Conservation (phyloP, 2,113 vertebrate species). For the Seriola rivoliana region DNA sequence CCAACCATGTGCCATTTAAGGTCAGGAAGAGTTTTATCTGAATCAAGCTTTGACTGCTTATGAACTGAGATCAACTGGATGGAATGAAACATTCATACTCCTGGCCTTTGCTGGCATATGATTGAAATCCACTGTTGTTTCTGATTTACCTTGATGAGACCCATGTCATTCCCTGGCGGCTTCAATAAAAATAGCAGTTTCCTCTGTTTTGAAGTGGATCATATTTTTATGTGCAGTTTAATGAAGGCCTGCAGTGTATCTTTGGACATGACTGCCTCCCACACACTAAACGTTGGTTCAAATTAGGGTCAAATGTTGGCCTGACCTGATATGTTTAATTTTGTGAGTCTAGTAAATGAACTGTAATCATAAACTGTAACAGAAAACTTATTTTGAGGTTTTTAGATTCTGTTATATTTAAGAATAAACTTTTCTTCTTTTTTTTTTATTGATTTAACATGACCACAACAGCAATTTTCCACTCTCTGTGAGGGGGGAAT, state of each 20-base stretch:
- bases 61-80: slow-evolving; percentile 63
- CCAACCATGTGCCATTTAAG: slow-evolving; percentile 66
- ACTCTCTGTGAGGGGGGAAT: slow-evolving; percentile 33
- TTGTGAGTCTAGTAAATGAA: neutral
- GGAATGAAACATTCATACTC: slow-evolving; percentile 51
- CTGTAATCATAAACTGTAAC: neutral
- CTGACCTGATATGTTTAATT: slow-evolving; percentile 12
- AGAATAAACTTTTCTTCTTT: neutral
- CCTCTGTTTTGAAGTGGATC: slow-evolving; percentile 13
- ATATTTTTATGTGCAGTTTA: slow-evolving; percentile 8
- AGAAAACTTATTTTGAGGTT: neutral
- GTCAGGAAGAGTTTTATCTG: slow-evolving; percentile 66
- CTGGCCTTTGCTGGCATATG: slow-evolving; percentile 48
- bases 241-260: slow-evolving; percentile 42
- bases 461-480: neutral
- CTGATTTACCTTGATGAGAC: slow-evolving; percentile 69
- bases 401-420: neutral
- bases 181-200: slow-evolving; percentile 38
- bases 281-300: slow-evolving; percentile 11
- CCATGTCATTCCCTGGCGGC: slow-evolving; percentile 35
- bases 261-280: slow-evolving; percentile 28
- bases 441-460: slow-evolving; percentile 1
- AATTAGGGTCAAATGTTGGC: slow-evolving; percentile 9
- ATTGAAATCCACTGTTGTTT: slow-evolving; percentile 64
- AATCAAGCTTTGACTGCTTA: slow-evolving; percentile 50